Evolutionary conservation across 2,888 invertebrate species (phyloP), one percentile per base, ranked within the genome.

Genomic region (Lithosia quadra): DNA sequence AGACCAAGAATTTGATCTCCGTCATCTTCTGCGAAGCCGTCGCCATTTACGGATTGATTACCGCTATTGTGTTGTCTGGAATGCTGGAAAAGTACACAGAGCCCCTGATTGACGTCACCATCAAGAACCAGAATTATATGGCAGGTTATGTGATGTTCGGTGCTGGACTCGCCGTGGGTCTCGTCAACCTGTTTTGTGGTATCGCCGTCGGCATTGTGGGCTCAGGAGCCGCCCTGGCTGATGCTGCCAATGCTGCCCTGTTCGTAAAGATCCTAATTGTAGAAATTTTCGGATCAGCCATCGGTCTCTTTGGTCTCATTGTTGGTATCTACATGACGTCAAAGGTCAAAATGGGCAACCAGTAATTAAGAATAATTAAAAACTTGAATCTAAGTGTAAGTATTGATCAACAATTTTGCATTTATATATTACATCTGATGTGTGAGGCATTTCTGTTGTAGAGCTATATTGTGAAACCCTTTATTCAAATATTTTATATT

Each of bases 1-100:
- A 99, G 94, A 99, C 99, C 69, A 99, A 99, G 95, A 99, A 99
- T 94, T 96, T 99, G 89, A 99, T 99, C 89, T 99, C 99, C 65
- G 99, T 99, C 84, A 99, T 99, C 92, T 99, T 99, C 96, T 99
- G 99, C 91, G 99, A 99, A 95, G 99, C 99, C 78, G 99, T 99
- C 5, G 99, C 99, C 77, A 99, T 99, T 93, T 99, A 99, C 92
- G 99, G 99, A 36, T 96, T 99, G 76, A 99, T 99, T 87, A 99
- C 99, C 85, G 99, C 99, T 61, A 99, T 99, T 89, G 99, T 99
- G 55, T 96, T 99, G 72, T 98, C 98, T 57, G 98, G 98, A 79
- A 96, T 97, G 90, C 93, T 98, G 82, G 97, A 97, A 75, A 91
- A 92, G 83, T 96, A 96, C 87, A 92, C 94, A 49, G 95, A 95